Base-by-base conservation (phyloP, 2,888 invertebrate species). In the Melitaea athalia region DNA sequence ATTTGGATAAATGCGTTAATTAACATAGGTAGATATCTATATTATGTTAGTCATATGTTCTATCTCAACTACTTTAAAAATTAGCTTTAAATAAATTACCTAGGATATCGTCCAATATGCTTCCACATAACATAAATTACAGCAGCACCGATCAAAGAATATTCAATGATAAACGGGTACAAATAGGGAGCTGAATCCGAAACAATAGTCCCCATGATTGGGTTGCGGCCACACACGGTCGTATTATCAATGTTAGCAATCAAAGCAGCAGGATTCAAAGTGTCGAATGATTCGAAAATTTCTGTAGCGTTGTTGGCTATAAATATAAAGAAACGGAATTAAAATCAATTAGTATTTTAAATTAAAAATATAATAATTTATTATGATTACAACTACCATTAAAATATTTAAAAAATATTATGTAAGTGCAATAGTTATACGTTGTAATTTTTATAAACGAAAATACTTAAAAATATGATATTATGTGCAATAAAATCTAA, bases 81-180 rank as follows among this genome's bases (percentile, higher is more conserved):
- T n/a, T 49, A 49, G n/a, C n/a, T 6, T n/a, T 4, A n/a, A 49
- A 49, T 49, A 49, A 81, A 78, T 91, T 90, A 96, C 94, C 96
- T 96, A 63, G 98, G 96, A 89, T 97, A 96, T 83, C 97, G 95
- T 68, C 98, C 98, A 86, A 98, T 98, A 84, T 97, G 97, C 84
- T 97, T 96, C 98, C 98, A 99, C 97, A 98, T 98, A 64, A 98
- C 97, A 86, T 98, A 98, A 80, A 98, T 96, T 52, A 99, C 98
- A 63, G 98, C 98, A 62, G 98, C 98, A 24, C 98, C 98, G 81
- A 99, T 98, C 74, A 99, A 93, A 72, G 98, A 98, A 91, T 99
- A 99, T 85, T 99, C 98, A 80, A 99, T 97, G 81, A 98, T 98
- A 89, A 98, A 98, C 0, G 99, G 99, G 90, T 97, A 99, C 63